Conservation (phyloP, 2,888 invertebrate genomes). For the Steinernema carpocapsae region DNA sequence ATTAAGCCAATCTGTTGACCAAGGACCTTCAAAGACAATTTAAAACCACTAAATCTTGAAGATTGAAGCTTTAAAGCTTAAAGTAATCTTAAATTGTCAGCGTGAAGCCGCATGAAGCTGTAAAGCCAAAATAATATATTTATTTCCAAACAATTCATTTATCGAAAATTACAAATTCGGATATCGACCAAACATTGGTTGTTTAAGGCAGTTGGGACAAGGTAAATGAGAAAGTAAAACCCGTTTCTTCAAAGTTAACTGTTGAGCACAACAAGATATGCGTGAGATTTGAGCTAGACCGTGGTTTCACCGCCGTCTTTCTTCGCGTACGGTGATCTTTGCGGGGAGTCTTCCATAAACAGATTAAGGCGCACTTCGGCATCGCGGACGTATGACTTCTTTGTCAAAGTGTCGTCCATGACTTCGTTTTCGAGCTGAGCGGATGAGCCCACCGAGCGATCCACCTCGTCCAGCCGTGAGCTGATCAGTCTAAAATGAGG, state of each 20-base stretch:
- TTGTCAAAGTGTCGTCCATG: conserved; percentile 20
- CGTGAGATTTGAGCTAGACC: conserved; percentile 26
- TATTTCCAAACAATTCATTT: too few species aligned
- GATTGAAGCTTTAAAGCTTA: too few species aligned
- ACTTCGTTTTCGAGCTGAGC: conserved; percentile 26
- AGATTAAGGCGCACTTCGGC: conserved; percentile 26
- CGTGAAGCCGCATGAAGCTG: background rate
- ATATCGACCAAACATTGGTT: background rate
- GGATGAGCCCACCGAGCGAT: conserved; percentile 46
- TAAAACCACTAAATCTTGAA: too few species aligned
- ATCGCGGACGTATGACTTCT: conserved; percentile 17
- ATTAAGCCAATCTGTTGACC: too few species aligned
- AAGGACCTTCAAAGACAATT: too few species aligned
- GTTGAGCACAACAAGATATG: conserved; percentile 18
- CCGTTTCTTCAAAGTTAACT: background rate
- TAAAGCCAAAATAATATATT: background rate
- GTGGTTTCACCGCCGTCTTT: conserved; percentile 32
- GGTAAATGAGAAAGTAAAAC: background rate
- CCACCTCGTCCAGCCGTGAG: conserved; percentile 39
- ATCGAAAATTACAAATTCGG: background rate
- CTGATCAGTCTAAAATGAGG: background rate
- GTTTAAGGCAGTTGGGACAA: conserved; percentile 24
- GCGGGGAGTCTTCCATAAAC: conserved; percentile 14
- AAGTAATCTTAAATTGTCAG: too few species aligned
- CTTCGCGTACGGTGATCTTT: background rate